A percentile compares a stretch with the other conserved stretches of the same genome.
Evolutionary conservation across 2,888 invertebrate species (phyloP).

Genomic region (Ormyrus labotus): DNA sequence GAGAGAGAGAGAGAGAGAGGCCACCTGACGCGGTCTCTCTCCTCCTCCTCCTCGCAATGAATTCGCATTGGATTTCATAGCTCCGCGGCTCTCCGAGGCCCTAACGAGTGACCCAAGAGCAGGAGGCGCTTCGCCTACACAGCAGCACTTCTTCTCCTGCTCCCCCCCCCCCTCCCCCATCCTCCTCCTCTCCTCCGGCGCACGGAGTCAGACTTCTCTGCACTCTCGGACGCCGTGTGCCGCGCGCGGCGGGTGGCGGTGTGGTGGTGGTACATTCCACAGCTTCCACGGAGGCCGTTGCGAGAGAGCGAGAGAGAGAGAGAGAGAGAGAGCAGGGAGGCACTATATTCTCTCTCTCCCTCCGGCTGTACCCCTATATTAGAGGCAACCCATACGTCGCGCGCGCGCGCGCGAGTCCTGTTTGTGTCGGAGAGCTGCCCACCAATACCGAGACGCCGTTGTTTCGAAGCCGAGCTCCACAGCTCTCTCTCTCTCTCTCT

Average conservation of each 20-base stretch:
- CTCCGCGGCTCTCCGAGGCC: too few species aligned
- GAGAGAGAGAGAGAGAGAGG: neutral
- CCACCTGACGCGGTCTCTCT: neutral
- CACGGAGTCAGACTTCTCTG: neutral
- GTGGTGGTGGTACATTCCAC: constrained; percentile 66
- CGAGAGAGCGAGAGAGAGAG: constrained; percentile 59
- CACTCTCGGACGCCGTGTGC: constrained; percentile 14
- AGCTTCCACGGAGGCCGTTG: constrained; percentile 64
- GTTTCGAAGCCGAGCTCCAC: too few species aligned
- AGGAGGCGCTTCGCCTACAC: too few species aligned
- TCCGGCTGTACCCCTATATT: constrained; percentile 10
- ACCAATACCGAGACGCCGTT: neutral
- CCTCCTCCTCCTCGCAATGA: neutral
- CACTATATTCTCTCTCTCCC: constrained; percentile 18
- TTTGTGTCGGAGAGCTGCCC: neutral
- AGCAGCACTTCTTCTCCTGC: neutral
- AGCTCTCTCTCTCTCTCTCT: too few species aligned
- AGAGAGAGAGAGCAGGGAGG: constrained; percentile 56
- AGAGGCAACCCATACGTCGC: neutral
- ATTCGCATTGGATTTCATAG: too few species aligned
- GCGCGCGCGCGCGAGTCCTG: neutral
- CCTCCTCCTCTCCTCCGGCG: neutral
- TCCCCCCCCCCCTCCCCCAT: too few species aligned
- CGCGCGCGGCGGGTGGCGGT: constrained; percentile 51
- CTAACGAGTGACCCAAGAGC: too few species aligned